These are phyloP conservation scores for Chiloscyllium plagiosum DNA, from an alignment of 2,113 vertebrate species.

Conservation along the genomic window DNA sequence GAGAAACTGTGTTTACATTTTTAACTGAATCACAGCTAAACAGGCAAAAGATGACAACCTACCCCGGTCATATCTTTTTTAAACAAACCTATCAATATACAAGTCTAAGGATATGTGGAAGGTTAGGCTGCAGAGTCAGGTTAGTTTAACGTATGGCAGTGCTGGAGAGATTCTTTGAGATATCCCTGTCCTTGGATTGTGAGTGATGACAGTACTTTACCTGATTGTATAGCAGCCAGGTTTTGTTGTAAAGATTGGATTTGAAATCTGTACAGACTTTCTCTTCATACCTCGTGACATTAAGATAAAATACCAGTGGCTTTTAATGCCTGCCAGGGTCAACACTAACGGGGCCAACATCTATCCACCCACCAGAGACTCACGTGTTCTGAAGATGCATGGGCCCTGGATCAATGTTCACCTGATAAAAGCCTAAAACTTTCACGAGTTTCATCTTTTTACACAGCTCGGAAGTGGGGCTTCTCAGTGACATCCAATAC, in stretches of 20 bases:
- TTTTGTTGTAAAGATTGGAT: background rate
- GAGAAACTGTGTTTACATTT: background rate
- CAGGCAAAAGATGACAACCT: background rate
- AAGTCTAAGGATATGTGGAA: background rate
- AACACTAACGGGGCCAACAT: background rate
- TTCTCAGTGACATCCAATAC: background rate
- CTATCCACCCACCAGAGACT: background rate
- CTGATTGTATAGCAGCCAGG: background rate
- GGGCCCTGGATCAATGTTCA: background rate
- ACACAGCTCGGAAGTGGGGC: background rate
- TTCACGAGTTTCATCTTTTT: background rate
- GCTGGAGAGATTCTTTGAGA: background rate
- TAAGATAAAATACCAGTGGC: conserved; percentile 15
- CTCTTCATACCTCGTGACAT: background rate
- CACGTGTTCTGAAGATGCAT: background rate
- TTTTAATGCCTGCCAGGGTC: background rate
- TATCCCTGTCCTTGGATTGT: background rate
- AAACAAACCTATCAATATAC: background rate
- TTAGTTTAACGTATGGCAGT: background rate
- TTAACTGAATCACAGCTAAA: background rate
- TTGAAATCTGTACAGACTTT: background rate
- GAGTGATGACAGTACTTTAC: background rate
- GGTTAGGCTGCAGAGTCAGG: background rate
- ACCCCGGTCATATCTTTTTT: background rate
- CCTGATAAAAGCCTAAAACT: background rate